Percentiles rank a stretch among this genome's conserved stretches.
Conservation (phyloP, 2,888 invertebrate genomes). For the Lymantria monacha region DNA sequence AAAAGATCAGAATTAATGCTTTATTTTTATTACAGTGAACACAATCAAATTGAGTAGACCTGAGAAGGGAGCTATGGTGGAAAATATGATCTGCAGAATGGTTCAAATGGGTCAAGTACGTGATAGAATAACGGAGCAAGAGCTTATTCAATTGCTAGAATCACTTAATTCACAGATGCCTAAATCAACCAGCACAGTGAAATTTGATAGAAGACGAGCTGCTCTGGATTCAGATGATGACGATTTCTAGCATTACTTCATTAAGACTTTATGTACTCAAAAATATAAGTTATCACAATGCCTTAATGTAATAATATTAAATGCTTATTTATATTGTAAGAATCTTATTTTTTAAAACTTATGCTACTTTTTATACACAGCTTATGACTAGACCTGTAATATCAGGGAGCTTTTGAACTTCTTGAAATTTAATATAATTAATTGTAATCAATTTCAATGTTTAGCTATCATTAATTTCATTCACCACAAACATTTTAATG, state of each 20-base stretch:
- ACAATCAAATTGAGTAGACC: slow-evolving; percentile 97
- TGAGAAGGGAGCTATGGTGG: slow-evolving; percentile 97
- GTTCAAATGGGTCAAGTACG: slow-evolving; percentile 94
- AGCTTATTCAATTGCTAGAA: slow-evolving; percentile 92
- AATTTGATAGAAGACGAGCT: slow-evolving; percentile 94
- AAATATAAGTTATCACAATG: slow-evolving; percentile 19
- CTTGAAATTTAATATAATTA: no score
- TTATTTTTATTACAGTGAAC: slow-evolving; percentile 87
- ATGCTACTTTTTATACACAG: no score
- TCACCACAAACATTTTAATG: no score
- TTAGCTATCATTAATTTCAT: no score
- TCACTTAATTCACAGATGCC: slow-evolving; percentile 93
- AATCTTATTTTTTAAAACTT: background rate
- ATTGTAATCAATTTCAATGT: no score
- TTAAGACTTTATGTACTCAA: slow-evolving; percentile 7
- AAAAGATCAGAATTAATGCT: background rate
- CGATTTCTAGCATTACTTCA: slow-evolving; percentile 47
- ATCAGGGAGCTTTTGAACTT: no score
- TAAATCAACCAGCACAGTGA: slow-evolving; percentile 89
- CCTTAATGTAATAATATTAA: slow-evolving; percentile 29
- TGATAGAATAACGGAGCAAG: slow-evolving; percentile 91
- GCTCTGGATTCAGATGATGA: slow-evolving; percentile 94
- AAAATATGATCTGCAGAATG: slow-evolving; percentile 97
- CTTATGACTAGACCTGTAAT: no score
- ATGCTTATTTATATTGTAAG: slow-evolving; percentile 28